Evolutionary conservation across 2,888 invertebrate genomes (phyloP).

Genomic region (Phytoseiulus persimilis): DNA sequence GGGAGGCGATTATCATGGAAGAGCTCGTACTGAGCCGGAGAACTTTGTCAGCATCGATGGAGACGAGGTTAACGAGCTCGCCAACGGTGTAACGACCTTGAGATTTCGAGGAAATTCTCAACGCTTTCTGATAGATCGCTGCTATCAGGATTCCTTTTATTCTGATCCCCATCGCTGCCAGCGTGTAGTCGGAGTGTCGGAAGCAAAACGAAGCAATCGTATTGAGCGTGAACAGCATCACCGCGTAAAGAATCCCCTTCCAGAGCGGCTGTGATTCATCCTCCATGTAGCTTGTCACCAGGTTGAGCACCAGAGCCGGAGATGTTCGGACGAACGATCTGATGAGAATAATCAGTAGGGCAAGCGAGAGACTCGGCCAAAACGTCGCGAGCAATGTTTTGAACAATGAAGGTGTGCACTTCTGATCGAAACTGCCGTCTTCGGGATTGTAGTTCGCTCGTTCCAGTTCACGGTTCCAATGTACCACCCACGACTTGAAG

Average conservation of each 20-base stretch:
- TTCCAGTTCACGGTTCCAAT: not conserved
- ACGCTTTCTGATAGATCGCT: conserved; percentile 62
- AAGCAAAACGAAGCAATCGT: conserved; percentile 71
- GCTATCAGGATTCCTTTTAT: conserved; percentile 78
- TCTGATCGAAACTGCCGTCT: conserved; percentile 9
- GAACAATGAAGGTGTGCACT: not conserved
- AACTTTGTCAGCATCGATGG: conserved; percentile 79
- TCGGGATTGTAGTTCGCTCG: conserved; percentile 15
- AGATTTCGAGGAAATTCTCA: conserved; percentile 41
- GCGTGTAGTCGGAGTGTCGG: conserved; percentile 81
- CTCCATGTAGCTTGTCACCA: not conserved
- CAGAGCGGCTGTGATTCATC: conserved; percentile 56
- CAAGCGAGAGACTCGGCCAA: conserved; percentile 6
- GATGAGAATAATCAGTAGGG: not conserved
- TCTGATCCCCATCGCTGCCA: conserved; percentile 81
- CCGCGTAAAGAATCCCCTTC: conserved; percentile 78
- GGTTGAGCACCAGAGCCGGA: not conserved
- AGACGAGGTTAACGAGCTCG: conserved; percentile 85
- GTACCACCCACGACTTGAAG: not conserved
- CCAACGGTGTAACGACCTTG: conserved; percentile 60
- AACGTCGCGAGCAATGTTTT: not conserved
- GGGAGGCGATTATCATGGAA: conserved; percentile 73
- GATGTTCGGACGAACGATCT: conserved; percentile 5
- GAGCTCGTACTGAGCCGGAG: conserved; percentile 74
- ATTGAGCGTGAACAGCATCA: conserved; percentile 65